These are phyloP conservation scores for Electrophaes corylata DNA, from an alignment of 2,888 invertebrate species.

Conservation along the genomic window DNA sequence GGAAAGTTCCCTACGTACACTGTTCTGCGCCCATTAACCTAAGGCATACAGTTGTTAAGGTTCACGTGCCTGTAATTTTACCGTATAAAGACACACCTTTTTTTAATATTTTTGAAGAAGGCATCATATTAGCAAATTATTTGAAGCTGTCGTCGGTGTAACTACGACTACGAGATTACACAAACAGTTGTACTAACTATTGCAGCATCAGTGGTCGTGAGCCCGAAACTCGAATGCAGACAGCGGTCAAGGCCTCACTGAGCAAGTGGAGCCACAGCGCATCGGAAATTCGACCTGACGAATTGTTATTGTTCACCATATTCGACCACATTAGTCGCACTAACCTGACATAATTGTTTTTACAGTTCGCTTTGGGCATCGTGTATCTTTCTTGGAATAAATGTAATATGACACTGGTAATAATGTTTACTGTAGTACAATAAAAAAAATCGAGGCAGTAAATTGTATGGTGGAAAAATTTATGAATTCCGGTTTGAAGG, in stretches of 20 bases:
- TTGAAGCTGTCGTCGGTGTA: background rate
- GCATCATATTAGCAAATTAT: too few relatives aligned
- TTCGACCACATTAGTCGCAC: conserved; percentile 43
- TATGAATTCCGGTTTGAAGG: too few relatives aligned
- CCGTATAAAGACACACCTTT: too few relatives aligned
- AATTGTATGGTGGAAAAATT: background rate
- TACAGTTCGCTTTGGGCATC: conserved; percentile 13
- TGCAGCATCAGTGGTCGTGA: conserved; percentile 25
- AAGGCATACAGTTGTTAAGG: too few relatives aligned
- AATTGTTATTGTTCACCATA: conserved; percentile 52
- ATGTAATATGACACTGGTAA: conserved; percentile 15
- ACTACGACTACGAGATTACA: background rate
- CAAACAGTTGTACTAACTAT: conserved; percentile 28
- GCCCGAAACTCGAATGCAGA: conserved; percentile 49
- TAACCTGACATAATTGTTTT: conserved; percentile 35
- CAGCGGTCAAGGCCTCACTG: conserved; percentile 75
- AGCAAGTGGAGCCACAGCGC: conserved; percentile 57
- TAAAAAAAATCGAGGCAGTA: background rate
- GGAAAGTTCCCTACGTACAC: too few relatives aligned
- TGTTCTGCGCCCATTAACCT: too few relatives aligned
- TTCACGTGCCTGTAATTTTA: too few relatives aligned
- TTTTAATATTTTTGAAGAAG: too few relatives aligned
- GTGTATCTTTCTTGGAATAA: conserved; percentile 23
- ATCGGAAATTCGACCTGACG: conserved; percentile 59
- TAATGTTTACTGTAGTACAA: conserved; percentile 12